Evolutionary conservation across 2,797 vertebrate species (phyloP), one percentile per base, ranked within the genome.

Genomic region (Myiotriccus ornatus): DNA sequence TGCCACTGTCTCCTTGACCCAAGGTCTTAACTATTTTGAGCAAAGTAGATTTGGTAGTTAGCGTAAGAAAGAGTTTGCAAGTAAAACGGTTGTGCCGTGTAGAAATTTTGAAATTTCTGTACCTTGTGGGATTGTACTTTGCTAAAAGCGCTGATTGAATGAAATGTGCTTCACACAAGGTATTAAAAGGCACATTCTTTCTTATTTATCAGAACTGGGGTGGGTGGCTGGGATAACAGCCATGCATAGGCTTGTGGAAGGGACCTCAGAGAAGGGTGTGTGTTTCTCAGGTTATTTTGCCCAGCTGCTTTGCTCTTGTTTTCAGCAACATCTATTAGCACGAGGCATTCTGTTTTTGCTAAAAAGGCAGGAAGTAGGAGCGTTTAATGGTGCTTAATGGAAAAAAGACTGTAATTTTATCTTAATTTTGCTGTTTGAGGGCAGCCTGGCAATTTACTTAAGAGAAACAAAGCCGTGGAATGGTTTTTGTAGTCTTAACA

Each of bases 1-100:
- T 95, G 97, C 93, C 82, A 84, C 93, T 85, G 98, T 98, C 97
- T 98, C 99, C 99, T 99, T 98, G 99, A 98, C 98, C 98, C 95
- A 95, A 97, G 98, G 98, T 97, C 98, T 97, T 97, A 92, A 97
- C 98, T 98, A 94, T 98, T 98, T 98, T 98, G 98, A 98, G 96
- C 98, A 98, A 97, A 97, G 97, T 91, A 92, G 97, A 97, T 97
- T 96, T 90, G 97, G 97, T 95, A 97, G 97, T 96, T 94, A 93
- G 87, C 41, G 97, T 97, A 97, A 94, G 96, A 92, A 95, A 96
- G 95, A 91, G 83, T 94, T 97, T 95, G 82, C 94, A 94, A 97
- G 96, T 96, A 96, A 90, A 95, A 96, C 86, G 96, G 78, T 86
- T 75, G 71, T 94, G 75, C 62, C 39, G 14, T 6, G 8, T 32